phyloP scores from a whole-genome alignment of 2,888 invertebrate genomes.

The Nymphalis polychloros region DNA sequence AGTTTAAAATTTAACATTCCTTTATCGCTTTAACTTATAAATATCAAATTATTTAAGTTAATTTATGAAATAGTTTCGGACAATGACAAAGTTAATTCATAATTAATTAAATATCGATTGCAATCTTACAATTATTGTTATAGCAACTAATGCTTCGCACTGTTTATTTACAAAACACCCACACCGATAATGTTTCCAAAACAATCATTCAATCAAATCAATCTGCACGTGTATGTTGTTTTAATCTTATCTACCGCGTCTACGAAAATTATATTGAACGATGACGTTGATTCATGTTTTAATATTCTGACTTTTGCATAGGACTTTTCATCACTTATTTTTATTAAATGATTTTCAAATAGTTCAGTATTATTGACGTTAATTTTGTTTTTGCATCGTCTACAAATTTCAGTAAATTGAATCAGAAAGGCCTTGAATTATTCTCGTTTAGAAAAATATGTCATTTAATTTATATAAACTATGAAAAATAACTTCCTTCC shows the following conservation, averaged over 20 bases:
- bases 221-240: conserved; percentile 27
- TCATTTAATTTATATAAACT: not conserved
- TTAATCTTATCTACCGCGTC: conserved; percentile 29
- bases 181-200: conserved; percentile 32
- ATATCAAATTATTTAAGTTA: not conserved
- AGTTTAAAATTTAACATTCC: too few species aligned
- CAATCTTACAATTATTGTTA: conserved; percentile 8
- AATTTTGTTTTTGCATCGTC: not conserved
- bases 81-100: not conserved
- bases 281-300: conserved; percentile 19
- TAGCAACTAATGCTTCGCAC: conserved; percentile 14
- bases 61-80: not conserved
- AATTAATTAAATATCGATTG: not conserved
- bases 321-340: not conserved
- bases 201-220: conserved; percentile 38
- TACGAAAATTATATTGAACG: conserved; percentile 29
- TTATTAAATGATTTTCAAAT: not conserved
- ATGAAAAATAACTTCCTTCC: too few species aligned
- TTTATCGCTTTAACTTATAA: not conserved
- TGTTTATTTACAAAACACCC: conserved; percentile 31
- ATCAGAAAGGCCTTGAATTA: not conserved
- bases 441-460: not conserved
- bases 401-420: not conserved
- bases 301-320: not conserved
- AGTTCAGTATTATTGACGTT: not conserved